phyloP scores from a whole-genome alignment of 2,113 vertebrate genomes.

The Eretmochelys imbricata region DNA sequence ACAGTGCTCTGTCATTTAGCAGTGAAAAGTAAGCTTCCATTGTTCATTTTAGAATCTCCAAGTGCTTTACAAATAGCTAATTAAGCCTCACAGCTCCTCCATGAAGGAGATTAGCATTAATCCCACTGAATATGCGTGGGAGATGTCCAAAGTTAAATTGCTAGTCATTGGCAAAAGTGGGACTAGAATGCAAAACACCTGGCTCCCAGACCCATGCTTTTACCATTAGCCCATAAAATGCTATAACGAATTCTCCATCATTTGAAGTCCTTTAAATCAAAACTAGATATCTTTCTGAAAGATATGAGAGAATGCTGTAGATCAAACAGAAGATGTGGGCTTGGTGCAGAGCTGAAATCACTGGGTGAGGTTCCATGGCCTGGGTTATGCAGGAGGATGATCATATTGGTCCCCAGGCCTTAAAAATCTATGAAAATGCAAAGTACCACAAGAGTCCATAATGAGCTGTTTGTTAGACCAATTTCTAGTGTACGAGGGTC shows the following conservation, averaged over 20 bases:
- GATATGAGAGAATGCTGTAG: not conserved
- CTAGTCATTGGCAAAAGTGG: not conserved
- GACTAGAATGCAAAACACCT: not conserved
- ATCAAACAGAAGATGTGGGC: not conserved
- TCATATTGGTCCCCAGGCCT: not conserved
- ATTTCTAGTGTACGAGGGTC: not conserved
- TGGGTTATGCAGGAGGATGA: rapidly evolving
- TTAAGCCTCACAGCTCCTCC: conserved; percentile 12
- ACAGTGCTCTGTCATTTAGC: not conserved
- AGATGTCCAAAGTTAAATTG: not conserved
- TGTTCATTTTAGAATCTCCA: not conserved
- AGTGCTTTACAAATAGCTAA: not conserved
- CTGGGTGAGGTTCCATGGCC: not conserved
- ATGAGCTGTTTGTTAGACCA: not conserved
- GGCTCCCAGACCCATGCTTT: not conserved
- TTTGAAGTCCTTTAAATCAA: not conserved
- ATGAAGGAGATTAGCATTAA: conserved; percentile 45
- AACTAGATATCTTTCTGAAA: not conserved
- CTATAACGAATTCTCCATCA: not conserved
- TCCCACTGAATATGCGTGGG: not conserved
- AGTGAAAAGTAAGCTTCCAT: not conserved
- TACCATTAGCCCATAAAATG: not conserved
- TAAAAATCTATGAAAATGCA: not conserved
- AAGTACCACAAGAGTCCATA: not conserved
- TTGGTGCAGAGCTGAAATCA: not conserved